A percentile compares a stretch with the other conserved stretches of the same genome.
Conservation (phyloP, 2,888 invertebrate genomes). For the Drosophila ustulata region DNA sequence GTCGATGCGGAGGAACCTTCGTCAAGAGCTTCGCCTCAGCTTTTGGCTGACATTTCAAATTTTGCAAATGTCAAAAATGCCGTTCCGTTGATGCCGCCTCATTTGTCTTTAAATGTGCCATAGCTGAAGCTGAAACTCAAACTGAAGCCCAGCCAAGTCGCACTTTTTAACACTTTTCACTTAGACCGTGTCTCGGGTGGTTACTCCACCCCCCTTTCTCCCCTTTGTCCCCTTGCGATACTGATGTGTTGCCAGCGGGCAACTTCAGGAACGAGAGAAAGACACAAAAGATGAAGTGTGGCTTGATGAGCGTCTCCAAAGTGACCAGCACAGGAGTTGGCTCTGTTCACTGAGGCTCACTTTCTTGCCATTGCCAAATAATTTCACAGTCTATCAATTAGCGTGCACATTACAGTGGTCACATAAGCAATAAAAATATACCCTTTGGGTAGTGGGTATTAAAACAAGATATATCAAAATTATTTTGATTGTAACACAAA, state of each 20-base stretch:
- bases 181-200: conserved; percentile 48
- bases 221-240: neutral
- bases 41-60: conserved; percentile 76
- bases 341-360: conserved; percentile 38
- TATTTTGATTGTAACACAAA: too few relatives aligned
- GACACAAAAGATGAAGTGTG: conserved; percentile 48
- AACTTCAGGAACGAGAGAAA: conserved; percentile 8
- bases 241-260: conserved; percentile 51
- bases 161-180: conserved; percentile 80
- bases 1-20: conserved; percentile 64
- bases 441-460: too few relatives aligned
- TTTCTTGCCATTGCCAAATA: conserved; percentile 66
- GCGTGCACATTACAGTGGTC: conserved; percentile 39
- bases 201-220: neutral
- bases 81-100: conserved; percentile 58
- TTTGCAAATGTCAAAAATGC: conserved; percentile 78
- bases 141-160: conserved; percentile 42
- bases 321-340: conserved; percentile 53
- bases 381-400: conserved; percentile 82
- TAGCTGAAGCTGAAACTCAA: conserved; percentile 19
- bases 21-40: conserved; percentile 54
- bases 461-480: too few relatives aligned
- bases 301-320: conserved; percentile 50
- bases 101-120: conserved; percentile 73
- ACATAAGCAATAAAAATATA: too few relatives aligned